These are phyloP conservation scores for Papilio dardanus DNA, from an alignment of 1,140 invertebrate species.

Conservation along the genomic window DNA sequence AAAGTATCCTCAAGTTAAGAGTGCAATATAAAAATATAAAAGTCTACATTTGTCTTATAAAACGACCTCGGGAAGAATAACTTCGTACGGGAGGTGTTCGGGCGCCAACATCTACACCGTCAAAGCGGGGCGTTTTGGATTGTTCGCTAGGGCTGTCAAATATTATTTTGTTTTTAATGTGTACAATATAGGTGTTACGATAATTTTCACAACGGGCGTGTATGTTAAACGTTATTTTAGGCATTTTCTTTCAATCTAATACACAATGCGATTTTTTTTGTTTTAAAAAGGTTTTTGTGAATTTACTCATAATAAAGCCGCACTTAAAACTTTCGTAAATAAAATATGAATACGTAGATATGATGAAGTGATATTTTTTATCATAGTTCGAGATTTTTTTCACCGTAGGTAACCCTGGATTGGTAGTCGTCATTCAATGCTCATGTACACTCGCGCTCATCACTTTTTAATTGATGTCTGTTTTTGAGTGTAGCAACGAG, in stretches of 20 bases:
- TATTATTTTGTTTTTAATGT: background rate
- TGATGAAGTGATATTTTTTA: too few species aligned
- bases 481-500: slow-evolving; percentile 71
- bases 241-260: too few species aligned
- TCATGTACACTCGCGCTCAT: slow-evolving; percentile 54
- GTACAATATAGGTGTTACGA: background rate
- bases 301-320: too few species aligned
- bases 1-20: slow-evolving; percentile 40
- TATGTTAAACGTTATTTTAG: background rate
- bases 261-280: too few species aligned
- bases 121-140: slow-evolving; percentile 48
- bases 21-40: slow-evolving; percentile 50
- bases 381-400: background rate
- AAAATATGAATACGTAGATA: too few species aligned
- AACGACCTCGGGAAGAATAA: slow-evolving; percentile 38
- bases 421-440: slow-evolving; percentile 32
- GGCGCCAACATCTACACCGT: slow-evolving; percentile 49
- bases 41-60: slow-evolving; percentile 55
- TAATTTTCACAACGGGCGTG: background rate
- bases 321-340: too few species aligned
- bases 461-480: slow-evolving; percentile 73
- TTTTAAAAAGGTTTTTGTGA: too few species aligned
- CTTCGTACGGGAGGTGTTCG: slow-evolving; percentile 43
- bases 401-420: slow-evolving; percentile 7
- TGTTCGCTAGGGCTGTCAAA: slow-evolving; percentile 27